These are phyloP conservation scores for Rhinogobius similis DNA, from an alignment of 2,113 vertebrate species.

Conservation along the genomic window DNA sequence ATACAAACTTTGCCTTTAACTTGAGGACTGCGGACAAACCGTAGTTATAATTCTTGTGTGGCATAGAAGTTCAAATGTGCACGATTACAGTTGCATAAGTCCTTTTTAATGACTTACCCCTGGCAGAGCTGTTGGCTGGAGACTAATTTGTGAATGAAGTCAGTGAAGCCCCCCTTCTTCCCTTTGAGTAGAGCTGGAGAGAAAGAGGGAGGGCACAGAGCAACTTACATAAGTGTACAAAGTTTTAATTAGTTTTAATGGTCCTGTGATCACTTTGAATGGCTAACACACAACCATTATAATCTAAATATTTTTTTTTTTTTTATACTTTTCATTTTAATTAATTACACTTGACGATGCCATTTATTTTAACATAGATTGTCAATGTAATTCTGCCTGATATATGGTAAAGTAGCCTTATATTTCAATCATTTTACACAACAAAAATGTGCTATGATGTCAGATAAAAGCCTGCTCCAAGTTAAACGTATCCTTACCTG, in stretches of 20 bases:
- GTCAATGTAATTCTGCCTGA: background rate
- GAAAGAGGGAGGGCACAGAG: conserved; percentile 2
- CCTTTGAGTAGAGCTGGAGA: conserved; percentile 77
- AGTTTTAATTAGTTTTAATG: conserved; percentile 24
- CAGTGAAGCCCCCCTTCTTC: conserved; percentile 67
- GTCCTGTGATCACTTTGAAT: background rate
- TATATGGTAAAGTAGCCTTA: background rate
- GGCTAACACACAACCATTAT: background rate
- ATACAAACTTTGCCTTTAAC: too few relatives aligned
- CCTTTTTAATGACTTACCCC: conserved; percentile 59
- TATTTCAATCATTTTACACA: background rate
- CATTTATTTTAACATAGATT: background rate
- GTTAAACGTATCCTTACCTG: conserved; percentile 57
- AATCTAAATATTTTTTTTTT: background rate
- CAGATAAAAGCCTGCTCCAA: background rate
- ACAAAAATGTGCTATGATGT: background rate
- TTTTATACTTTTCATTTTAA: background rate
- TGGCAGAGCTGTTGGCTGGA: conserved; percentile 64
- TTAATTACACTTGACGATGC: too few relatives aligned
- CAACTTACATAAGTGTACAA: conserved; percentile 40
- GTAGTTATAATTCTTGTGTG: too few relatives aligned
- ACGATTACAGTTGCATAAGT: background rate
- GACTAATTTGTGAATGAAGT: conserved; percentile 69
- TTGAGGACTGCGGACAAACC: too few relatives aligned
- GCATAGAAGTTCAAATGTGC: too few relatives aligned